These are phyloP conservation scores for Monomorium pharaonis DNA, from an alignment of 1,140 invertebrate genomes.

Conservation along the genomic window DNA sequence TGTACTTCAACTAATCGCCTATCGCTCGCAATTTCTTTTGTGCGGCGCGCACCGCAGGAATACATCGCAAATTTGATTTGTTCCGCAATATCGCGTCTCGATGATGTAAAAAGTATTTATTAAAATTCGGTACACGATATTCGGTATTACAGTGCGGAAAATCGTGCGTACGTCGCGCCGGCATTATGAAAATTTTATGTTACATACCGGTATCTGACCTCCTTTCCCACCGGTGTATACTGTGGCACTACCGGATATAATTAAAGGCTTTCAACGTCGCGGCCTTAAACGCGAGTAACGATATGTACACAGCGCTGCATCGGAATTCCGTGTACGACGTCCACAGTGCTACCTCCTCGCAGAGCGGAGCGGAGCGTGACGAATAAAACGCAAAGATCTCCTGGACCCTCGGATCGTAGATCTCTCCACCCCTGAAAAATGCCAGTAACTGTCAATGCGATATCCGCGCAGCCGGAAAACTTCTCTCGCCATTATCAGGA, in stretches of 20 bases:
- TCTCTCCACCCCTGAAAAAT: no score
- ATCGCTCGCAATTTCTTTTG: neutral
- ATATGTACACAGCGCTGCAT: neutral
- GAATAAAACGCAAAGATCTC: neutral
- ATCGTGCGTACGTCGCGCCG: neutral
- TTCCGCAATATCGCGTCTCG: neutral
- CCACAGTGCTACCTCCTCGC: no score
- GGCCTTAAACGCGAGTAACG: neutral
- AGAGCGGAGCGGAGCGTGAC: no score
- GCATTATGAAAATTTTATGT: conserved; percentile 4
- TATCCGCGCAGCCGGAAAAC: no score
- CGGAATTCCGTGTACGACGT: neutral
- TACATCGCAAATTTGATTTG: neutral
- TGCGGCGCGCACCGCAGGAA: neutral
- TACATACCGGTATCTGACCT: neutral
- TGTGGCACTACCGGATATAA: no score
- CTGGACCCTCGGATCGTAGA: neutral
- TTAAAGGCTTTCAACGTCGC: neutral
- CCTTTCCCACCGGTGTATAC: neutral
- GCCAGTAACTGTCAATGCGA: no score
- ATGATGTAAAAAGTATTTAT: neutral
- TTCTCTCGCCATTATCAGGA: neutral
- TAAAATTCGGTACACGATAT: neutral
- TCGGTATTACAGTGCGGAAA: neutral
- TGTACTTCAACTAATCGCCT: neutral